Evolutionary conservation across 2,888 invertebrate species (phyloP), one percentile per base, ranked within the genome.

Genomic region (Invenusta paracnida): DNA sequence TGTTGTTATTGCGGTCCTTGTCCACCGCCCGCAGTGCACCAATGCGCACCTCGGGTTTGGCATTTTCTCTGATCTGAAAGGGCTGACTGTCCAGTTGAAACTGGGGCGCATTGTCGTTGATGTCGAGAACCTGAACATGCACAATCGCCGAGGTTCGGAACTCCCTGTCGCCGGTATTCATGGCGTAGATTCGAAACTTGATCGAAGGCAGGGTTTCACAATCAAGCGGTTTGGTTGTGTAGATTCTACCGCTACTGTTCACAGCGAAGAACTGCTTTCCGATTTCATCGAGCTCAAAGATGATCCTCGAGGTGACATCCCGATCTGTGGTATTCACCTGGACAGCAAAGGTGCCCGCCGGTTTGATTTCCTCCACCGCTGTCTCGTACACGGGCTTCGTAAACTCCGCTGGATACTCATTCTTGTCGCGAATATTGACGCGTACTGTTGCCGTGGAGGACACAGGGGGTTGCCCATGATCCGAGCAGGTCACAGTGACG

Each of bases 71-170:
- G 67, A 84, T 73, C 73, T 84, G 67, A 84, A 67, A 84, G 23
- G 28, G 67, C 5, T 25, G 66, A 67, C 29, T 84, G 0, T 30
- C 67, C 27, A n/a, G 73, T 2, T 84, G 1, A 13, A 85, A 79
- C 28, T 81, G 28, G 2, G 85, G 85, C 30, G 85, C n/a, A 28
- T 85, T 85, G 27, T 85, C 85, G 25, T 85, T 85, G 29, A 85
- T 83, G 27, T 85, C 85, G 1, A 85, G 30, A 1, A 85, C 48
- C 13, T 30, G 67, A 0, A 85, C 27, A 28, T 67, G 73, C 17
- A 84, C 84, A 25, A 67, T 67, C 13, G 67, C 28, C n/a, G 67
- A 25, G 5, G 67, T 28, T 11, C 67, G 30, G 29, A 84, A 84
- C 29, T 84, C 73, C 13, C 73, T 25, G 48, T 84, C 73, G 0